Evolutionary conservation across 2,113 vertebrate genomes (phyloP).

Genomic region (Choloepus hoffmanni): DNA sequence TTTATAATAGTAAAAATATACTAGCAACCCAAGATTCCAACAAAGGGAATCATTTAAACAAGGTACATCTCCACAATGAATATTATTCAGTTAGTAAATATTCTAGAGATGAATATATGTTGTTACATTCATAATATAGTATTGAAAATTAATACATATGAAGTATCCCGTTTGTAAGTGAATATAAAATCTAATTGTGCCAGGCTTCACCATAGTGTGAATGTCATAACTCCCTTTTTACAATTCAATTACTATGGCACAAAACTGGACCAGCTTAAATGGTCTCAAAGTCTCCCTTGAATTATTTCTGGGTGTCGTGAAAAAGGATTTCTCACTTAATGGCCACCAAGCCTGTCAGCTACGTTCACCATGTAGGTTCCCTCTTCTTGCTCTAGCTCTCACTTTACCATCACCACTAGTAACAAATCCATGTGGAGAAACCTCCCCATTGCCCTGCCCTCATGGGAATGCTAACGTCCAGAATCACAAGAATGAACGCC

Average conservation of each 20-base stretch:
- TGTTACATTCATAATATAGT: background rate
- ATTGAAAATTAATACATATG: conserved; percentile 52
- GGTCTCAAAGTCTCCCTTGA: background rate
- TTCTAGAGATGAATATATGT: conserved; percentile 28
- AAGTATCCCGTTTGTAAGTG: background rate
- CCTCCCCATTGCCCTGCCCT: background rate
- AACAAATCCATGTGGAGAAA: background rate
- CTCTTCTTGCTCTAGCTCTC: background rate
- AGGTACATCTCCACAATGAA: background rate
- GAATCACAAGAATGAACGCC: background rate
- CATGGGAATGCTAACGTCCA: background rate
- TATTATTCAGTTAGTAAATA: background rate
- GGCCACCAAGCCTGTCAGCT: background rate
- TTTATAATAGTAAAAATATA: conserved; percentile 48
- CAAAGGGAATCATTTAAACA: conserved; percentile 20
- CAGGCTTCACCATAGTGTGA: background rate
- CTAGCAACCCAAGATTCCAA: background rate
- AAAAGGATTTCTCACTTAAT: background rate
- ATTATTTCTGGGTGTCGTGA: background rate
- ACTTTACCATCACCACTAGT: background rate
- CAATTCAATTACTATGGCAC: background rate
- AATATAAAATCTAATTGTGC: background rate
- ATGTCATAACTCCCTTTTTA: background rate
- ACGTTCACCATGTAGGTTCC: background rate
- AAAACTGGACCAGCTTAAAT: background rate